Evolutionary conservation across 2,797 vertebrate species (phyloP).

Genomic region (Gadopsis marmoratus): DNA sequence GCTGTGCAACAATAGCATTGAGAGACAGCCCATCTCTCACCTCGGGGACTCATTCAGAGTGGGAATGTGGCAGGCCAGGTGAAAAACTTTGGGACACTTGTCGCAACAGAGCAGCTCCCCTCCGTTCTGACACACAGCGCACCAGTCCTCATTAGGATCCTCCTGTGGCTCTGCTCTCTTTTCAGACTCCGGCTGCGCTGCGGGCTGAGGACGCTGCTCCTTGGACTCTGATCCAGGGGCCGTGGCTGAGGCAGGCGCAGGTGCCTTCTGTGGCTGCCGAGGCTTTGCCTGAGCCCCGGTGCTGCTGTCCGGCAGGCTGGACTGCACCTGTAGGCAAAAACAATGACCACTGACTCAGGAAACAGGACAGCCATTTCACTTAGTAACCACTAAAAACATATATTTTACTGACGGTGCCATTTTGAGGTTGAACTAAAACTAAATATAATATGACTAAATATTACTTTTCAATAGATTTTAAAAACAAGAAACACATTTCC

Average conservation of each 20-base stretch:
- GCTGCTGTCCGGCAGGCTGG: conserved; percentile 88
- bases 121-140: conserved; percentile 98
- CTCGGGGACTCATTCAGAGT: conserved; percentile 94
- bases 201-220: conserved; percentile 38
- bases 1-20: neutral
- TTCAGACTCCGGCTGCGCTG: conserved; percentile 49
- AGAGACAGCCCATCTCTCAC: conserved; percentile 76
- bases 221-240: conserved; percentile 34
- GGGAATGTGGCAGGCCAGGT: conserved; percentile 96
- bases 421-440: neutral
- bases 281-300: conserved; percentile 81
- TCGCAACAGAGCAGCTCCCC: conserved; percentile 97
- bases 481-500: no score
- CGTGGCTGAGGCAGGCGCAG: neutral
- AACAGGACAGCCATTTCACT: neutral
- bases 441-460: neutral
- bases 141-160: conserved; percentile 96
- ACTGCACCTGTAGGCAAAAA: conserved; percentile 79
- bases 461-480: neutral
- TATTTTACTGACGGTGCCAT: no score
- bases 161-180: conserved; percentile 80
- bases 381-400: neutral
- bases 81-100: conserved; percentile 97
- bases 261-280: conserved; percentile 63
- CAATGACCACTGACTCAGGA: neutral